A percentile compares a stretch with the other conserved stretches of the same genome.
Evolutionary conservation across 2,797 vertebrate genomes (phyloP).

Genomic region (Gymnocypris eckloni): DNA sequence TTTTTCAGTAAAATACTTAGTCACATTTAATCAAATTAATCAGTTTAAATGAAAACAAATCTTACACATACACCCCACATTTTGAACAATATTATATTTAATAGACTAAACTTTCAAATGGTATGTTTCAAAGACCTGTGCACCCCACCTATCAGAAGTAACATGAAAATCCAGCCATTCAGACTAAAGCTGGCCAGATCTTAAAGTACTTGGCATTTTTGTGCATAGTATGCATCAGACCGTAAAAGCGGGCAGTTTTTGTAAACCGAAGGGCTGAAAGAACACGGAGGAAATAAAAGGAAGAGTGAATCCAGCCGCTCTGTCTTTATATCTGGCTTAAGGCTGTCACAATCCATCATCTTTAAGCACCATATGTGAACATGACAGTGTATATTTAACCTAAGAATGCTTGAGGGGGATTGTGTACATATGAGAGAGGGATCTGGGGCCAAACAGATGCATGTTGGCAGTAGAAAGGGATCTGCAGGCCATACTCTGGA

Average conservation of each 20-base stretch:
- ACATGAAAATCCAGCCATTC: background rate
- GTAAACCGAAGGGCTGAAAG: background rate
- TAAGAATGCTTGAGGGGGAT: conserved; percentile 31
- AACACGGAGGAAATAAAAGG: conserved; percentile 19
- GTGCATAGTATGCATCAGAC: conserved; percentile 1
- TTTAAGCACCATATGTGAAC: conserved; percentile 45
- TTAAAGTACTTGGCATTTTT: background rate
- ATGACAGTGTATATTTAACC: conserved; percentile 60
- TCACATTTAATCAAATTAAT: background rate
- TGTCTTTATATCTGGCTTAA: conserved; percentile 6
- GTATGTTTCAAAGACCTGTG: background rate
- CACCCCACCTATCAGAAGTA: background rate
- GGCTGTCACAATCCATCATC: conserved; percentile 57
- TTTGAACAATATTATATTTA: background rate
- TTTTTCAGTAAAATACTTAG: background rate
- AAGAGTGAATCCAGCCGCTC: conserved; percentile 17
- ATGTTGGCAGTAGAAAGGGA: conserved; percentile 4
- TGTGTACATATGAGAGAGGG: conserved; percentile 23
- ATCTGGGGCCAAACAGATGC: conserved; percentile 30
- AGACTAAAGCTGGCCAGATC: background rate
- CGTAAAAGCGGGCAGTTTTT: background rate
- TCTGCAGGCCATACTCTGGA: conserved; percentile 7
- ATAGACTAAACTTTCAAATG: background rate
- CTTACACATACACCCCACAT: background rate
- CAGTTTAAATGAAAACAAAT: background rate